Conservation (phyloP, 2,888 invertebrate genomes). For the Alsophila aescularia region DNA sequence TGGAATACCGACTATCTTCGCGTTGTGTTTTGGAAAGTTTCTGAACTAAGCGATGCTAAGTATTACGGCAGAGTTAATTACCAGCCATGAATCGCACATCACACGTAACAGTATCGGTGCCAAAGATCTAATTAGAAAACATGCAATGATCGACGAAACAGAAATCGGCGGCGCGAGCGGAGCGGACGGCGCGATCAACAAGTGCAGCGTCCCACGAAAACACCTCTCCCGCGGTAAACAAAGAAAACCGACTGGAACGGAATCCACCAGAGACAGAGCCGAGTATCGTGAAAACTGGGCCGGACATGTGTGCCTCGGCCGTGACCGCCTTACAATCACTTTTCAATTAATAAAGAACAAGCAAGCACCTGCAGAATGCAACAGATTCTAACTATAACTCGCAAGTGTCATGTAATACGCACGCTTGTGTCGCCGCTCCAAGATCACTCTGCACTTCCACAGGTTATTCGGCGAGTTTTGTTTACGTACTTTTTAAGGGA, state of each 20-base stretch:
- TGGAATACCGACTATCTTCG: constrained; percentile 10
- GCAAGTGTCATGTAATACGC: constrained; percentile 58
- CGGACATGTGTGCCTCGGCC: constrained; percentile 83
- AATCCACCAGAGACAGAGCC: constrained; percentile 68
- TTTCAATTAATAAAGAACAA: constrained; percentile 82
- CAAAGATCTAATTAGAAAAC: constrained; percentile 41
- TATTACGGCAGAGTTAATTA: constrained; percentile 40
- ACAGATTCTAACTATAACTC: constrained; percentile 66
- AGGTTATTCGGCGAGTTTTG: constrained; percentile 59
- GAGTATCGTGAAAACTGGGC: constrained; percentile 80
- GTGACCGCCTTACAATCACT: constrained; percentile 83
- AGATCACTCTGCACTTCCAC: constrained; percentile 67
- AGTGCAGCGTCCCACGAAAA: constrained; percentile 54
- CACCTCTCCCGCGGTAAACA: constrained; percentile 67
- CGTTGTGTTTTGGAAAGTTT: constrained; percentile 36
- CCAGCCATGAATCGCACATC: constrained; percentile 29
- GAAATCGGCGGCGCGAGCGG: constrained; percentile 32
- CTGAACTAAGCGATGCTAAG: constrained; percentile 31
- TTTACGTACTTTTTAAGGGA: constrained; percentile 70
- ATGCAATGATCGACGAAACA: constrained; percentile 35
- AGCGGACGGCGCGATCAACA: constrained; percentile 54
- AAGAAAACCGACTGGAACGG: constrained; percentile 67
- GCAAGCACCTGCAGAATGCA: constrained; percentile 79
- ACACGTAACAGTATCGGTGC: constrained; percentile 37
- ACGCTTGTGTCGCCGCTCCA: constrained; percentile 62